phyloP scores from a whole-genome alignment of 2,888 invertebrate genomes.

The Brenthis daphne region DNA sequence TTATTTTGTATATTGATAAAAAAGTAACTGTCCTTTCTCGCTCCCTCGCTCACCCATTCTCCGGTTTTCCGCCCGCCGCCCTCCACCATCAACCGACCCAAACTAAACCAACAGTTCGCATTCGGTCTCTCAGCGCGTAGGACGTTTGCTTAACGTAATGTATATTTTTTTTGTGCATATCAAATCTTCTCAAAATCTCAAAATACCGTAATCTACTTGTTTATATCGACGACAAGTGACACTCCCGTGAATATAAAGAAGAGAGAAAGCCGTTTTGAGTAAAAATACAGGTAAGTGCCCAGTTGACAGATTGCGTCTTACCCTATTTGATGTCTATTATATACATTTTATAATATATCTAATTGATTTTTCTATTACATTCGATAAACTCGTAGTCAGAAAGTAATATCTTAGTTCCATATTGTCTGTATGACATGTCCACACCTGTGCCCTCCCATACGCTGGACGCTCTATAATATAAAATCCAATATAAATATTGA shows the following conservation, averaged over 20 bases:
- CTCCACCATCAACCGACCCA: slow-evolving; percentile 57
- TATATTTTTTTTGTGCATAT: slow-evolving; percentile 78
- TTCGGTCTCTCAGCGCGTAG: slow-evolving; percentile 79
- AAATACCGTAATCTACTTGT: slow-evolving; percentile 75
- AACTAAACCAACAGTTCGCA: slow-evolving; percentile 81
- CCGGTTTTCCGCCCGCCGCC: slow-evolving; percentile 71
- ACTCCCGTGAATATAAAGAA: slow-evolving; percentile 71
- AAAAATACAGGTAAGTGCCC: slow-evolving; percentile 77
- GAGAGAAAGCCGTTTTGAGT: slow-evolving; percentile 65
- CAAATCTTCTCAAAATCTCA: slow-evolving; percentile 76
- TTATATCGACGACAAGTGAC: slow-evolving; percentile 66
- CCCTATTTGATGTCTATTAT: slow-evolving; percentile 64
- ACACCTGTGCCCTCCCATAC: slow-evolving; percentile 56
- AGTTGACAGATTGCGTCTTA: slow-evolving; percentile 80
- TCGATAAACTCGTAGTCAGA: slow-evolving; percentile 40
- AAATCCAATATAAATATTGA: slow-evolving; percentile 43
- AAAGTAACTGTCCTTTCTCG: slow-evolving; percentile 58
- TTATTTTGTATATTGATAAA: slow-evolving; percentile 43
- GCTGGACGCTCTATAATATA: slow-evolving; percentile 44
- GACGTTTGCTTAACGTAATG: slow-evolving; percentile 78
- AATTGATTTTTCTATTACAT: slow-evolving; percentile 54
- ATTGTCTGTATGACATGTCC: slow-evolving; percentile 50
- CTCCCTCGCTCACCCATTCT: slow-evolving; percentile 72
- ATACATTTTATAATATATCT: slow-evolving; percentile 52
- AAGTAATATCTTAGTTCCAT: slow-evolving; percentile 48